Conservation (phyloP, 2,888 invertebrate species). For the Catocala nupta region DNA sequence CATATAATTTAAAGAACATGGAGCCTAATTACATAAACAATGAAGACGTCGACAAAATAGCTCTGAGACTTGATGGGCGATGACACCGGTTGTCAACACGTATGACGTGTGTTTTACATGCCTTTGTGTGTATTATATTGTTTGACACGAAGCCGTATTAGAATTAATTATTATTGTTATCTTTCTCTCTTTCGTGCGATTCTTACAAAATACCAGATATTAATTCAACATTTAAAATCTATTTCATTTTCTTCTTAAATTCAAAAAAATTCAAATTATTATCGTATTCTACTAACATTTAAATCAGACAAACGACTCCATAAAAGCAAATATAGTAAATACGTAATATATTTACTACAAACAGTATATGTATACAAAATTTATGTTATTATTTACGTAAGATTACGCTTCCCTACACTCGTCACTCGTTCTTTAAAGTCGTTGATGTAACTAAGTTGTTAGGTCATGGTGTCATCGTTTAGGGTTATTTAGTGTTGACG, state of each 20-base stretch:
- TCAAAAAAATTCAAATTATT: too few species aligned
- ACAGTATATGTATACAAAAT: too few species aligned
- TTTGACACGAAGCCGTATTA: neutral
- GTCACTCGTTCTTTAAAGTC: too few species aligned
- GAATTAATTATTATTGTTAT: conserved; percentile 11
- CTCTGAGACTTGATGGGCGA: conserved; percentile 3
- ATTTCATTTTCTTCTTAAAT: too few species aligned
- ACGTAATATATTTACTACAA: too few species aligned
- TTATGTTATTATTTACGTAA: too few species aligned
- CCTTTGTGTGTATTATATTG: conserved; percentile 6
- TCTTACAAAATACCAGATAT: conserved; percentile 5
- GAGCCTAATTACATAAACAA: conserved; percentile 50
- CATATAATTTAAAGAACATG: conserved; percentile 40
- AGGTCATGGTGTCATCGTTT: too few species aligned
- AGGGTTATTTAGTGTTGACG: conserved; percentile 31
- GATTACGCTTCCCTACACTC: too few species aligned
- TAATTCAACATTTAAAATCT: conserved; percentile 1
- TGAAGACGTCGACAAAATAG: conserved; percentile 27
- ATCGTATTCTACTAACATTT: too few species aligned
- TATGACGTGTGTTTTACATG: conserved; percentile 8
- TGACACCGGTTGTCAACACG: conserved; percentile 19
- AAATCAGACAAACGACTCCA: too few species aligned
- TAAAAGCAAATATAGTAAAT: too few species aligned
- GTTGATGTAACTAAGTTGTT: too few species aligned
- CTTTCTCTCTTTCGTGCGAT: conserved; percentile 5